Conservation (phyloP, 2,888 invertebrate species). For the Linnaemya tessellans region DNA sequence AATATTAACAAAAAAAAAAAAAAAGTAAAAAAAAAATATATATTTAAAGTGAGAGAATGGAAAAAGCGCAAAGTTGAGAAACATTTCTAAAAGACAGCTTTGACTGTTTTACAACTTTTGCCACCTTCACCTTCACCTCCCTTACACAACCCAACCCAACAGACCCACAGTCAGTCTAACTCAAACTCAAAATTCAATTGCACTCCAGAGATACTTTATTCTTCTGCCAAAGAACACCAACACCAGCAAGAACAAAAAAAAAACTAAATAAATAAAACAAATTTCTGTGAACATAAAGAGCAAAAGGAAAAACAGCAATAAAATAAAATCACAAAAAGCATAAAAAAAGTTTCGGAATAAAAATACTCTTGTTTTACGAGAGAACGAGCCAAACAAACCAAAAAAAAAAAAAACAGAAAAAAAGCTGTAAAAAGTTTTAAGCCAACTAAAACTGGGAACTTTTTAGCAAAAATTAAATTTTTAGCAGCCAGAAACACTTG, state of each 20-base stretch:
- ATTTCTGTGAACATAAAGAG: slow-evolving; percentile 14
- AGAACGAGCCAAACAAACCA: not conserved
- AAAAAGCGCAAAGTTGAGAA: slow-evolving; percentile 62
- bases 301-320: not conserved
- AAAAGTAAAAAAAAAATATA: slow-evolving; percentile 37
- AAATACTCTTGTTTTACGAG: slow-evolving; percentile 31
- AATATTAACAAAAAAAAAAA: slow-evolving; percentile 56
- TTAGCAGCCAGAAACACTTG: slow-evolving; percentile 39
- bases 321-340: slow-evolving; percentile 41
- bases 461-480: slow-evolving; percentile 6
- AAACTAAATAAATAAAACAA: slow-evolving; percentile 8
- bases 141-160: too few relatives aligned
- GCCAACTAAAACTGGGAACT: slow-evolving; percentile 29
- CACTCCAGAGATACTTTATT: slow-evolving; percentile 39
- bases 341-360: slow-evolving; percentile 11
- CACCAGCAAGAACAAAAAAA: slow-evolving; percentile 7
- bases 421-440: slow-evolving; percentile 56
- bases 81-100: slow-evolving; percentile 60
- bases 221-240: not conserved
- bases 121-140: slow-evolving; percentile 36
- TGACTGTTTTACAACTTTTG: slow-evolving; percentile 53
- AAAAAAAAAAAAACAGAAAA: not conserved
- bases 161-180: slow-evolving; percentile 2
- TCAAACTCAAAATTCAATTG: slow-evolving; percentile 34
- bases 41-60: slow-evolving; percentile 58